Evolutionary conservation across 1,140 invertebrate genomes (phyloP), one percentile per base, ranked within the genome.

Genomic region (Aphelenchoides besseyi): DNA sequence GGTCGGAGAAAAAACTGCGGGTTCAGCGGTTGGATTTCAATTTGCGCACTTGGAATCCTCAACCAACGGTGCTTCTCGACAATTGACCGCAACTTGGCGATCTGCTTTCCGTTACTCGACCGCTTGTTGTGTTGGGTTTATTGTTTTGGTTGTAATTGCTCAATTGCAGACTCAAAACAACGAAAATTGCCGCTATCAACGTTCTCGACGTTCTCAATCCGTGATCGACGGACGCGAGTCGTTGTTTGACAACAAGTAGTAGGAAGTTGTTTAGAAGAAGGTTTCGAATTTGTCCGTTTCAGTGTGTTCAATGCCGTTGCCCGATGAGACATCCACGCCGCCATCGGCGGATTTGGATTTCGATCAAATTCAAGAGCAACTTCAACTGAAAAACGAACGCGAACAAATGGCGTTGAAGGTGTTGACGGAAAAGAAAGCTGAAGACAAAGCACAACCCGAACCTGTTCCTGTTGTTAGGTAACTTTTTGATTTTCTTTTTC

Each of bases 91-190:
- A n/a, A n/a, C n/a, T n/a, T n/a, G n/a, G n/a, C n/a, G n/a, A n/a
- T n/a, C n/a, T n/a, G n/a, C n/a, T n/a, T n/a, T n/a, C n/a, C n/a
- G n/a, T n/a, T n/a, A n/a, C 41, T 48, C 41, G 41, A 16, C 41
- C 41, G 41, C 41, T 48, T 48, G 41, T 48, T 48, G 41, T 48
- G n/a, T n/a, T n/a, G n/a, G n/a, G n/a, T n/a, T n/a, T n/a, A n/a
- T n/a, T 48, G 41, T 48, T 48, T 48, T 48, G 41, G 23, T 48
- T 23, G 41, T 48, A 48, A 16, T 48, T 23, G 41, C 41, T 48
- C 41, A 12, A 23, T 48, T 48, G 12, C 41, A 16, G 41, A 48
- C 12, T 48, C 23, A 48, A 48, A 48, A 12, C 41, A 12, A 48
- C 41, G 41, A 48, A n/a, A n/a, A 48, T 48, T 48, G 41, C 41